phyloP scores from a whole-genome alignment of 2,888 invertebrate genomes.

The Siphlonurus alternatus region DNA sequence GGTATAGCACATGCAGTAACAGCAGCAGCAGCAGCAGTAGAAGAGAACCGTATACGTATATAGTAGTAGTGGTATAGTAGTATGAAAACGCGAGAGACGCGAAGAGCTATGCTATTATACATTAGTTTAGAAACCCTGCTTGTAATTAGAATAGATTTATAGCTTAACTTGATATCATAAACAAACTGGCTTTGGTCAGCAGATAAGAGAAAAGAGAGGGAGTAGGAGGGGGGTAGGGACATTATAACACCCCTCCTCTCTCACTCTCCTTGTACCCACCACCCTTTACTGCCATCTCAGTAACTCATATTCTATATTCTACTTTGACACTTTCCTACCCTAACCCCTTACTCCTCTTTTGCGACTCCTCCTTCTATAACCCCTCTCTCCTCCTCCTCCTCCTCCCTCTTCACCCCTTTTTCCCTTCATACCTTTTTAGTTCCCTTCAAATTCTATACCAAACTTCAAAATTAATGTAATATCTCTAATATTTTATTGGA shows the following conservation, averaged over 20 bases:
- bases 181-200: constrained; percentile 4
- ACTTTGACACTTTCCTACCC: constrained; percentile 1
- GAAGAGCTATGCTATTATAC: not conserved
- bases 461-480: not conserved
- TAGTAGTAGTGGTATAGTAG: not conserved
- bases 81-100: not conserved
- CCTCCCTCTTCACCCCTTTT: not conserved
- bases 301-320: constrained; percentile 3
- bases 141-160: constrained; percentile 3
- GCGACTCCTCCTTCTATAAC: not conserved
- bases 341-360: not conserved
- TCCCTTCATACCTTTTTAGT: not conserved
- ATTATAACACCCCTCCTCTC: not conserved
- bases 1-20: not conserved
- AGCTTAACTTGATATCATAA: constrained; percentile 3
- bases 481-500: constrained; percentile 1
- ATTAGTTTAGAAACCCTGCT: not conserved
- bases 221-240: not conserved
- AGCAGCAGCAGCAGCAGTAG: not conserved
- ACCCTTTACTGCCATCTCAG: constrained; percentile 1
- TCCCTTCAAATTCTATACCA: not conserved
- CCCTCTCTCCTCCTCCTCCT: not conserved
- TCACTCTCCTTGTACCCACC: no score
- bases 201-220: not conserved
- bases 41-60: not conserved